Evolutionary conservation across 1,140 invertebrate genomes (phyloP), one percentile per base, ranked within the genome.

Genomic region (Triops cancriformis): DNA sequence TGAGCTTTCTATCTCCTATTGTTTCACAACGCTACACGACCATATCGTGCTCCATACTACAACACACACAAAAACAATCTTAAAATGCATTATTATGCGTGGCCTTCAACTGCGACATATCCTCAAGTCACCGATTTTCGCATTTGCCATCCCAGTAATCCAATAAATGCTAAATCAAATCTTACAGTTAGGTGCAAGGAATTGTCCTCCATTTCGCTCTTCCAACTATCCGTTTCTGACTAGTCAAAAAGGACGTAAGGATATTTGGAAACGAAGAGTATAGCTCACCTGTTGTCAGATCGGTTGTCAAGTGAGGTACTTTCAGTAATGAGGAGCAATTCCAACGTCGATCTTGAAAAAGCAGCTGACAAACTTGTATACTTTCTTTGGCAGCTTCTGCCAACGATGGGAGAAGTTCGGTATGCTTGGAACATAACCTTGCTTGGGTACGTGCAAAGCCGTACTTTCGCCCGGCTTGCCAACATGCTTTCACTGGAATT

Each of bases 241-340:
- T 4, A 2, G 31, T 7, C 31, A 7, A 37, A 7, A 37, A 37
- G 2, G 7, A 64, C 51, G 18, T 64, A 1, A 64, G 5, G 45
- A 10, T 6, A 3, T 1, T 64, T 1, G 11, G 14, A 23, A 14
- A 73, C 5, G 14, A 28, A 73, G 72, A 37, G 28, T 37, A 18
- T 6, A 26, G 77, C 73, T 82, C 83, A 94, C 93, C 93, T 86
- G 90, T 89, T 6, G 91, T 87, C 76, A 94, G 85, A 83, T 95
- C 93, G 28, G 91, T 89, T 1, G 89, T 88, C 77, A 90, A 89
- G 80, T 87, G 87, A 0, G 93, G 93, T 0, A 91, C 92, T 9
- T 86, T 85, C 14, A 88, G 86, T 74, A 94, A 88, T 72, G 91
- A 91, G 73, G 92, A 93, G 84, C 94, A 95, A 84, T 95, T 95